These are phyloP conservation scores for Pitangus sulphuratus DNA, from an alignment of 2,797 vertebrate genomes.

Conservation along the genomic window DNA sequence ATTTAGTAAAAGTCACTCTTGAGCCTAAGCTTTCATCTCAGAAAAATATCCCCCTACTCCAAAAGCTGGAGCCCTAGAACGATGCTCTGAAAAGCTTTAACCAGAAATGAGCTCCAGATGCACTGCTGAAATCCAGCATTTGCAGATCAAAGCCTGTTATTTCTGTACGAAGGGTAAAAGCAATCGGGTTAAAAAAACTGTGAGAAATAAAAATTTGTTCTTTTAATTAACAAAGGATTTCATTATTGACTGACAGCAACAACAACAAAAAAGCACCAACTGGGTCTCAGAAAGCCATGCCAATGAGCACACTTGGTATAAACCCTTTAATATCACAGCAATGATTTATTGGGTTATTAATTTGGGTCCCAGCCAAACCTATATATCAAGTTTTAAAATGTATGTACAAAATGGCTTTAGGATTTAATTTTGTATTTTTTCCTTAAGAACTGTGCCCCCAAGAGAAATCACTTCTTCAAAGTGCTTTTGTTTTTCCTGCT, in stretches of 20 bases:
- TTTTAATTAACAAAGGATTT: slow-evolving; percentile 45
- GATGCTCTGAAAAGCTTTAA: slow-evolving; percentile 14
- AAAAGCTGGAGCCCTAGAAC: slow-evolving; percentile 12
- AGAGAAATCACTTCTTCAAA: slow-evolving; percentile 5
- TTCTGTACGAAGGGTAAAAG: slow-evolving; percentile 14
- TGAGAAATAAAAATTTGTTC: slow-evolving; percentile 7
- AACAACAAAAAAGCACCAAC: background rate
- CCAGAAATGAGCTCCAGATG: slow-evolving; percentile 53
- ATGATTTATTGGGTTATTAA: slow-evolving; percentile 45
- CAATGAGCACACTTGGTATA: background rate
- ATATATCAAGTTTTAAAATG: background rate
- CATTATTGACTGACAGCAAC: background rate
- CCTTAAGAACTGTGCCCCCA: background rate
- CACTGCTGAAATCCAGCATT: slow-evolving; percentile 32
- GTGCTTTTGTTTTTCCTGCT: background rate
- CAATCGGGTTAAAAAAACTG: slow-evolving; percentile 1
- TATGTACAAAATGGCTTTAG: background rate
- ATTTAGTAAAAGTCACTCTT: slow-evolving; percentile 16
- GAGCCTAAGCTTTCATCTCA: slow-evolving; percentile 28
- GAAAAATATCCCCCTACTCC: background rate
- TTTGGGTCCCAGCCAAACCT: background rate
- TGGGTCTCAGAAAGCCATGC: background rate
- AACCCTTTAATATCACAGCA: background rate
- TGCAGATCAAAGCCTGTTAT: slow-evolving; percentile 34
- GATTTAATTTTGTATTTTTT: background rate